Evolutionary conservation across 2,888 invertebrate species (phyloP).

Genomic region (Mesopsocus fuscifrons): DNA sequence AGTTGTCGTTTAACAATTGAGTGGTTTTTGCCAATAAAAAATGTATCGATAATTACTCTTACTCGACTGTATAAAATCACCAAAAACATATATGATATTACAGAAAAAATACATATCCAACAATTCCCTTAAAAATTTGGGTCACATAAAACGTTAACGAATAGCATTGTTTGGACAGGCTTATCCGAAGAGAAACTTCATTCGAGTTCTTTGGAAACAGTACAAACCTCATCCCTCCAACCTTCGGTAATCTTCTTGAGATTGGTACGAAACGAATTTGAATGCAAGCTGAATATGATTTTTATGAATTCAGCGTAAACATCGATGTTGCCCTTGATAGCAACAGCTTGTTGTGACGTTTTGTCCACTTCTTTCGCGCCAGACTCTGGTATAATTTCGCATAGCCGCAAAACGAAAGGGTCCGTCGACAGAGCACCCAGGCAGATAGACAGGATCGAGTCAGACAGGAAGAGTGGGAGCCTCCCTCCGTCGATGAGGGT

Average conservation of each 20-base stretch:
- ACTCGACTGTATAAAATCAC: too few species aligned
- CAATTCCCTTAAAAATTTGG: too few species aligned
- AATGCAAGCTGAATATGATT: conserved; percentile 3
- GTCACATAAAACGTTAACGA: too few species aligned
- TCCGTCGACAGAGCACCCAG: conserved; percentile 2
- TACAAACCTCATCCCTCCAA: neutral
- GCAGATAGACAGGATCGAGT: conserved; percentile 5
- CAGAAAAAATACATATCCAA: too few species aligned
- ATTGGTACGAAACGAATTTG: neutral
- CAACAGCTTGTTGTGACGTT: neutral
- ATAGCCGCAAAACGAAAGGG: neutral
- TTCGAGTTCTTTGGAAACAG: too few species aligned
- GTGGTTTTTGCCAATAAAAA: too few species aligned
- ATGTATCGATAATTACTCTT: too few species aligned
- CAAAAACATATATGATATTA: too few species aligned
- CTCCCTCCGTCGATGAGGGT: neutral
- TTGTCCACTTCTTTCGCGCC: neutral
- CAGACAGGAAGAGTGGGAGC: conserved; percentile 1
- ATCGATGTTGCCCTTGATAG: neutral
- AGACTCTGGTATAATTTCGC: conserved; percentile 3
- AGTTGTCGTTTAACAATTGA: too few species aligned
- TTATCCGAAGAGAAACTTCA: too few species aligned
- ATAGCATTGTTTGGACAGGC: too few species aligned
- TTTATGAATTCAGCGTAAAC: neutral
- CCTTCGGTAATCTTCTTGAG: neutral